Percentiles rank a stretch among this genome's conserved stretches.
These are phyloP conservation scores for Drosophila incognita DNA, from an alignment of 2,888 invertebrate species.

Conservation along the genomic window DNA sequence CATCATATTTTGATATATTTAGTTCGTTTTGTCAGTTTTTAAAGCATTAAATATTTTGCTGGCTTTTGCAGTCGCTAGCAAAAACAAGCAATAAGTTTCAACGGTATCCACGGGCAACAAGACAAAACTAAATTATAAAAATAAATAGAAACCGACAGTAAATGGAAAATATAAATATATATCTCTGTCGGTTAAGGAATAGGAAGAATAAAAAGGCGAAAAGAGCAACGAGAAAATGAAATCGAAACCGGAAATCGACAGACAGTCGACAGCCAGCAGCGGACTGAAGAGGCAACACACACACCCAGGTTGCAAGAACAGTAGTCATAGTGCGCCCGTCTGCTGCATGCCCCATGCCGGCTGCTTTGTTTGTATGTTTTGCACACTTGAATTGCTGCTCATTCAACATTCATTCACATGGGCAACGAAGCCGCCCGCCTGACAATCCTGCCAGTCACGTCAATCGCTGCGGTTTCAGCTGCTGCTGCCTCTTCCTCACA, in stretches of 20 bases:
- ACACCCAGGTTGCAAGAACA: conserved; percentile 39
- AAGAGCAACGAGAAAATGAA: conserved; percentile 52
- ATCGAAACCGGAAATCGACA: conserved; percentile 70
- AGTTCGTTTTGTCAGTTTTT: not conserved
- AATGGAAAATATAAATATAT: conserved; percentile 6
- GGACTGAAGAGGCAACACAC: conserved; percentile 19
- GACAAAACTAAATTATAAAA: conserved; percentile 4
- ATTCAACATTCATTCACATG: conserved; percentile 77
- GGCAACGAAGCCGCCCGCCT: conserved; percentile 43
- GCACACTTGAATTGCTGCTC: conserved; percentile 75
- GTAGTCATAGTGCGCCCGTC: conserved; percentile 12
- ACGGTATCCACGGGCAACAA: not conserved
- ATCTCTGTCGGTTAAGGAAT: conserved; percentile 14
- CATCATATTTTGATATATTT: not conserved
- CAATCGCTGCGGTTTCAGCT: conserved; percentile 18
- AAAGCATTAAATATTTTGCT: not conserved
- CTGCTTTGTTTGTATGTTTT: conserved; percentile 60
- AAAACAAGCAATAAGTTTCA: not conserved
- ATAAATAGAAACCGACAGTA: conserved; percentile 1
- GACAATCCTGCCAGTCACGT: conserved; percentile 34
- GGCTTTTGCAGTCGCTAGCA: not conserved
- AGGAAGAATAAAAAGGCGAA: conserved; percentile 1
- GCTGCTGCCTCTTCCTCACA: conserved; percentile 15
- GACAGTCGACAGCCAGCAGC: conserved; percentile 33
- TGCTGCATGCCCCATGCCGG: not conserved